phyloP scores from a whole-genome alignment of 2,888 invertebrate species.

The Gerris lacustris region DNA sequence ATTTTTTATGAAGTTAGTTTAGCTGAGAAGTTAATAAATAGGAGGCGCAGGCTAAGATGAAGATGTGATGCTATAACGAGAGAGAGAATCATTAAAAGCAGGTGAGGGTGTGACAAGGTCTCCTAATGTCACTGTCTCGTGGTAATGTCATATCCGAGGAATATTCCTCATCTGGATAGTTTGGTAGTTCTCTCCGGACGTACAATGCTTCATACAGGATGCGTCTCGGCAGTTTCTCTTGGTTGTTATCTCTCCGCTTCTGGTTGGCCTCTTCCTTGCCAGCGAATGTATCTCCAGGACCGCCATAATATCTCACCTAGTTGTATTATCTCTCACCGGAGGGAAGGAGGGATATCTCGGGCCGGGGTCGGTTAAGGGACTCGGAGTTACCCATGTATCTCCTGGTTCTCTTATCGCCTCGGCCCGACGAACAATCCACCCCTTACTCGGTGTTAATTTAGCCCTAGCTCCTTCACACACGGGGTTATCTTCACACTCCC shows the following conservation, averaged over 20 bases:
- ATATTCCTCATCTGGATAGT: background rate
- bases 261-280: background rate
- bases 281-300: background rate
- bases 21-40: no score
- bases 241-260: background rate
- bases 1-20: no score
- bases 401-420: constrained; percentile 2
- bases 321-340: background rate
- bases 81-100: no score
- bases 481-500: background rate
- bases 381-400: constrained; percentile 3
- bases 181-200: background rate
- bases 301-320: background rate
- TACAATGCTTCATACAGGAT: background rate
- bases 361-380: background rate
- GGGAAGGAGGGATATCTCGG: background rate
- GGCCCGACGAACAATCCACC: background rate
- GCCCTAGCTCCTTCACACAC: background rate
- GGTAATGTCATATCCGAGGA: background rate
- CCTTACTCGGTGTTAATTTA: background rate
- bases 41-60: no score
- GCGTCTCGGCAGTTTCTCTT: background rate
- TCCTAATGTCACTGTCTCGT: no score
- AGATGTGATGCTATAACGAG: no score
- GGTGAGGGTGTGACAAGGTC: no score